phyloP scores from a whole-genome alignment of 2,888 invertebrate genomes.

The Amphiduros pacificus region DNA sequence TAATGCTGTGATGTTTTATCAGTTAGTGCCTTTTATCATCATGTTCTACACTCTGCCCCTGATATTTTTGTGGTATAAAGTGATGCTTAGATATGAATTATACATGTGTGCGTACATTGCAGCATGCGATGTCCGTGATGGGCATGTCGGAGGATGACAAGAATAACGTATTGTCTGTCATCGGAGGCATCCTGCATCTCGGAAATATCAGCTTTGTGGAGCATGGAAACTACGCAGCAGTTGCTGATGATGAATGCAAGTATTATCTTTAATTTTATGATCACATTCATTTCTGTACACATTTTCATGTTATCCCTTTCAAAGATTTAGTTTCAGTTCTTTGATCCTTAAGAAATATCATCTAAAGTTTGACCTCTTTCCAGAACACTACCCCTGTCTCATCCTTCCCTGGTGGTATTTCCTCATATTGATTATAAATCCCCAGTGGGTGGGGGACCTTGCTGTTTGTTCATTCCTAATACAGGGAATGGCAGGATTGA shows the following conservation, averaged over 20 bases:
- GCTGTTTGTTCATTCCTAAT: too few species aligned
- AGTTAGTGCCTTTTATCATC: not conserved
- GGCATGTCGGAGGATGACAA: constrained; percentile 65
- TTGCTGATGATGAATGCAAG: constrained; percentile 66
- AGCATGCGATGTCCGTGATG: constrained; percentile 69
- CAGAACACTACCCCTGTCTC: too few species aligned
- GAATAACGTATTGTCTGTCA: constrained; percentile 65
- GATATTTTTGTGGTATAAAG: not conserved
- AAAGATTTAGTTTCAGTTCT: too few species aligned
- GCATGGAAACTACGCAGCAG: constrained; percentile 65
- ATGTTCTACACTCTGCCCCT: not conserved
- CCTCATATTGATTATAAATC: too few species aligned
- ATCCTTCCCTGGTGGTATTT: too few species aligned
- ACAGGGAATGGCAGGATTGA: too few species aligned
- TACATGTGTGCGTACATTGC: constrained; percentile 16
- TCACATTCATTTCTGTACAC: too few species aligned
- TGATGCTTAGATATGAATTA: not conserved
- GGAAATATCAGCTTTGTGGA: constrained; percentile 68
- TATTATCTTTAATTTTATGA: not conserved
- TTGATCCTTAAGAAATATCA: too few species aligned
- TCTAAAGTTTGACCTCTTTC: too few species aligned
- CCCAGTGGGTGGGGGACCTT: too few species aligned
- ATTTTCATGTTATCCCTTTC: too few species aligned
- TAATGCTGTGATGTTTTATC: too few species aligned
- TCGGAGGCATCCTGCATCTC: constrained; percentile 69